Evolutionary conservation across 2,888 invertebrate species (phyloP).

Genomic region (Catocala sponsa): DNA sequence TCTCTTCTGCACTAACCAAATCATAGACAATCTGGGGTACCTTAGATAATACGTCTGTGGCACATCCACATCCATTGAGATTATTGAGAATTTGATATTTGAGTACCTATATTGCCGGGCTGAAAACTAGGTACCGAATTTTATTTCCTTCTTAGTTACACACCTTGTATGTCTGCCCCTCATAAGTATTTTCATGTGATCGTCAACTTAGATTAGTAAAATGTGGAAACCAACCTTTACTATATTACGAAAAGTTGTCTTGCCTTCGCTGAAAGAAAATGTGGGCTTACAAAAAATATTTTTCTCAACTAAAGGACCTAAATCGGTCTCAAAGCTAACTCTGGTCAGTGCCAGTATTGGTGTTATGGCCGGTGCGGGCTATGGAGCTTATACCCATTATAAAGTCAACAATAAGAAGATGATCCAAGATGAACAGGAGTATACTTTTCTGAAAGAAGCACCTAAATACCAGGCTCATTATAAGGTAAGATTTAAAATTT

Average conservation of each 20-base stretch:
- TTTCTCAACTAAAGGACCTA: conserved; percentile 74
- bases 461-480: conserved; percentile 86
- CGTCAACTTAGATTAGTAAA: conserved; percentile 36
- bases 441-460: conserved; percentile 76
- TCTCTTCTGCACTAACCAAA: too few species aligned
- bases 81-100: too few species aligned
- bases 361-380: conserved; percentile 85
- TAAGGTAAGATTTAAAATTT: conserved; percentile 64
- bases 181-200: conserved; percentile 34
- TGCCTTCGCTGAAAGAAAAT: conserved; percentile 71
- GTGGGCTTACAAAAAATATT: conserved; percentile 61
- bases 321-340: conserved; percentile 83
- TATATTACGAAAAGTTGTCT: conserved; percentile 68
- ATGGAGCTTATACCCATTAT: conserved; percentile 85
- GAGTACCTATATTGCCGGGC: too few species aligned
- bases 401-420: conserved; percentile 76
- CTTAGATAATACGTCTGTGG: too few species aligned
- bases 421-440: conserved; percentile 74
- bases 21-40: too few species aligned
- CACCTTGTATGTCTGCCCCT: too few species aligned
- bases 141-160: too few species aligned
- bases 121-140: too few species aligned
- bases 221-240: conserved; percentile 81
- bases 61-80: too few species aligned
- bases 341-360: conserved; percentile 89